phyloP scores from a whole-genome alignment of 92 coral and sea anemone species.

The Siderastrea radians region DNA sequence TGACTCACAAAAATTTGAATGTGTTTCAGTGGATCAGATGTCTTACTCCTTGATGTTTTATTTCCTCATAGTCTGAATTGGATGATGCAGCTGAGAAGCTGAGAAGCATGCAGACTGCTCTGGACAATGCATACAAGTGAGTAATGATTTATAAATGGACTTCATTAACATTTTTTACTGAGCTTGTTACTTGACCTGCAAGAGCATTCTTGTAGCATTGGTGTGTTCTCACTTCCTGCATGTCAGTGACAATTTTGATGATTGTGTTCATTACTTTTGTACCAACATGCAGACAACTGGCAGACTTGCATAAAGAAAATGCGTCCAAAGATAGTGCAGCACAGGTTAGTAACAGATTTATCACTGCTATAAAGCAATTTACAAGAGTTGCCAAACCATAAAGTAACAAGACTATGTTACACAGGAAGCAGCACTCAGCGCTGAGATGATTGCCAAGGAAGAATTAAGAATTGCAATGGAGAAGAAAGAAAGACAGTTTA shows the following conservation, averaged over 20 bases:
- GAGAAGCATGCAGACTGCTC: constrained; percentile 92
- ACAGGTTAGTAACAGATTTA: constrained; percentile 64
- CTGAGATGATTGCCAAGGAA: constrained; percentile 97
- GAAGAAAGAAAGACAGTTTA: constrained; percentile 81
- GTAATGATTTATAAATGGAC: constrained; percentile 2
- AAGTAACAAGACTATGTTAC: not conserved
- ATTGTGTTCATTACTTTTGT: not conserved
- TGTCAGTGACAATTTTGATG: not conserved
- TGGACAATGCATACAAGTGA: constrained; percentile 98
- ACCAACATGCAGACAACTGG: constrained; percentile 77
- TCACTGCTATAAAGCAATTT: not conserved
- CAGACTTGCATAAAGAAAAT: constrained; percentile 91
- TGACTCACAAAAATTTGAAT: not conserved
- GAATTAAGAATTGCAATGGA: constrained; percentile 92
- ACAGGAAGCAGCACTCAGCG: constrained; percentile 96
- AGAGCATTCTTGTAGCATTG: not conserved
- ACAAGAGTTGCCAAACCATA: not conserved
- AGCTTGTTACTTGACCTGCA: too few relatives aligned
- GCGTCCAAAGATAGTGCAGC: constrained; percentile 90
- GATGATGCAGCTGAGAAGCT: constrained; percentile 90
- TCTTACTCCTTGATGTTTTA: not conserved
- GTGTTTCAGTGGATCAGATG: not conserved
- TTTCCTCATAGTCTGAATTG: constrained; percentile 80
- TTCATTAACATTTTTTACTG: too few relatives aligned
- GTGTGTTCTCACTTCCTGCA: not conserved